Conservation (phyloP, 2,797 vertebrate species). For the Lacerta agilis region DNA sequence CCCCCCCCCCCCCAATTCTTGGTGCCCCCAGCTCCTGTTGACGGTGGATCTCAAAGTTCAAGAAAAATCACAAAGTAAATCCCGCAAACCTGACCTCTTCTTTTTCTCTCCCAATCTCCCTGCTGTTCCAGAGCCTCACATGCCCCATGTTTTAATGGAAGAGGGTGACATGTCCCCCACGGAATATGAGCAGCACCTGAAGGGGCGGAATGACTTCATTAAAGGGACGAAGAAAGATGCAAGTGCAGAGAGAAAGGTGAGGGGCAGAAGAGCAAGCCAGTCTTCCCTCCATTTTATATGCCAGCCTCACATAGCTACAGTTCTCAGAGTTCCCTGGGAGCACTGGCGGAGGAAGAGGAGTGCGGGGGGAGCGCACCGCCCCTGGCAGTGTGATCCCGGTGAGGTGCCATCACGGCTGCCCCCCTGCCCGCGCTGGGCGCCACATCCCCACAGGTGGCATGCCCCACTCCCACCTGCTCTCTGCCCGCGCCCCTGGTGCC, state of each 20-base stretch:
- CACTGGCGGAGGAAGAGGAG: too few relatives aligned
- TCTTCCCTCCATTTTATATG: not conserved
- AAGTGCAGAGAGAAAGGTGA: constrained; percentile 90
- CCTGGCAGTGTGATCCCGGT: too few relatives aligned
- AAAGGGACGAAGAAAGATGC: constrained; percentile 90
- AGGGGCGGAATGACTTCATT: constrained; percentile 89
- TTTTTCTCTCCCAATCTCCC: constrained; percentile 24
- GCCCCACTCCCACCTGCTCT: too few relatives aligned
- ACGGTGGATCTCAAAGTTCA: not conserved
- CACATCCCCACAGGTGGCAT: too few relatives aligned
- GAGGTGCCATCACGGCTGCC: too few relatives aligned
- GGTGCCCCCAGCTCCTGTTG: not conserved
- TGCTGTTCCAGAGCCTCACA: constrained; percentile 86
- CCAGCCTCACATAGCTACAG: too few relatives aligned
- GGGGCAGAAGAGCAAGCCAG: not conserved
- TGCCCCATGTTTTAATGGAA: constrained; percentile 90
- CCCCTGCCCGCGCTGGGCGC: too few relatives aligned
- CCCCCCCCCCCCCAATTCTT: too few relatives aligned
- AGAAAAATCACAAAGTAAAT: not conserved
- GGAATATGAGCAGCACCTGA: constrained; percentile 90
- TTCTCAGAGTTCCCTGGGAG: too few relatives aligned
- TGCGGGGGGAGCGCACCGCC: too few relatives aligned
- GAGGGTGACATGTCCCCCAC: constrained; percentile 91
- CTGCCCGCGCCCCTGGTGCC: too few relatives aligned
- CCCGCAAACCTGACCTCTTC: not conserved